Conservation (phyloP, 2,113 vertebrate genomes). For the Alaudala cheleensis region DNA sequence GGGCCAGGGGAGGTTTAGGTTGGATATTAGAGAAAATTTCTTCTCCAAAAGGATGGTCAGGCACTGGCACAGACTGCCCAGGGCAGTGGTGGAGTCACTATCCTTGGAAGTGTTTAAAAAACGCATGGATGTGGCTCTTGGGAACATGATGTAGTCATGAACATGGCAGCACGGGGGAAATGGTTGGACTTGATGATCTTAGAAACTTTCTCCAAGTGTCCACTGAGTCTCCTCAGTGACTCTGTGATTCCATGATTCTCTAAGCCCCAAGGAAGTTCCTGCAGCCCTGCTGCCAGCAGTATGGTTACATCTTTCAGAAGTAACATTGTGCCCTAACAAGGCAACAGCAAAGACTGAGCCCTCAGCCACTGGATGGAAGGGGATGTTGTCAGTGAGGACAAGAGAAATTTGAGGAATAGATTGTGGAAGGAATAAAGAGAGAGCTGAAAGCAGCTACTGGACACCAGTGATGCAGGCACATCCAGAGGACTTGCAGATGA, state of each 20-base stretch:
- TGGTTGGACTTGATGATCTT: background rate
- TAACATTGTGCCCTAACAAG: background rate
- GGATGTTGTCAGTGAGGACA: background rate
- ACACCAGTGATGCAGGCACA: rapidly evolving
- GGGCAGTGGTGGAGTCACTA: background rate
- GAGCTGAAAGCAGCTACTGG: background rate
- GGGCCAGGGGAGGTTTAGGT: background rate
- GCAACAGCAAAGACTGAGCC: background rate
- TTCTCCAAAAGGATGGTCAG: background rate
- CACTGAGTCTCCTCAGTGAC: background rate
- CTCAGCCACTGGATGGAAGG: background rate
- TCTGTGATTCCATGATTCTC: background rate
- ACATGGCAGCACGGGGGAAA: background rate
- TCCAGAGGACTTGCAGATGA: background rate
- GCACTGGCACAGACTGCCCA: background rate
- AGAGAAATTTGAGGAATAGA: background rate
- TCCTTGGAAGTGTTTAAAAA: background rate
- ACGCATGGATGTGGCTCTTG: background rate
- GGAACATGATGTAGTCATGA: background rate
- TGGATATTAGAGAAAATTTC: background rate
- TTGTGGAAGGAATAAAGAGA: background rate
- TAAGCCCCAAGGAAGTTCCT: background rate
- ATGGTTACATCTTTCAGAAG: background rate
- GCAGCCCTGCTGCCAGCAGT: background rate
- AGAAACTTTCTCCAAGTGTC: background rate